These are phyloP conservation scores for Gorsachius goisagi DNA, from an alignment of 2,113 vertebrate species.

Conservation along the genomic window DNA sequence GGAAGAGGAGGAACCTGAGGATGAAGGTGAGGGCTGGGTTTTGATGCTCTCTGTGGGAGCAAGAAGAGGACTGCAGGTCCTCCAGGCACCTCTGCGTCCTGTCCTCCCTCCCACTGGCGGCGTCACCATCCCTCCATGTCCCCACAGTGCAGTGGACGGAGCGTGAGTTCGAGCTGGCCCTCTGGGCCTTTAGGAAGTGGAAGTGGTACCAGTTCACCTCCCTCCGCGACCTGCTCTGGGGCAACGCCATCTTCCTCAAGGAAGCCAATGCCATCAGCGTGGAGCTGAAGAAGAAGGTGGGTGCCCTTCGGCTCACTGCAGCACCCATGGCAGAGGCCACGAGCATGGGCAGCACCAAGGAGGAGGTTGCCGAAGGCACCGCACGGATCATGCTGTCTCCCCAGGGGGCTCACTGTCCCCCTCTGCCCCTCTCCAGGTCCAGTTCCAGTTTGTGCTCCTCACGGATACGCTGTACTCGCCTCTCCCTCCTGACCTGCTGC, in stretches of 20 bases:
- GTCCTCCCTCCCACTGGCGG: not conserved
- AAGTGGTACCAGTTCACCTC: slow-evolving; percentile 98
- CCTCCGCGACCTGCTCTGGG: slow-evolving; percentile 93
- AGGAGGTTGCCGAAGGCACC: accelerated
- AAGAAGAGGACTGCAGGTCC: not conserved
- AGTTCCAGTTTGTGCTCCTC: slow-evolving; percentile 97
- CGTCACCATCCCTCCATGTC: not conserved
- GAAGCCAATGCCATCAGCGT: slow-evolving; percentile 98
- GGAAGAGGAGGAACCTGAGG: slow-evolving; percentile 92
- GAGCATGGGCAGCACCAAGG: not conserved
- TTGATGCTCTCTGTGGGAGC: not conserved
- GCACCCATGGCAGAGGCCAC: not conserved
- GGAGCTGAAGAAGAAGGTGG: slow-evolving; percentile 97
- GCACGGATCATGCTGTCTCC: accelerated
- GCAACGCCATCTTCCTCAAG: slow-evolving; percentile 95
- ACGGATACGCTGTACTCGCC: slow-evolving; percentile 96
- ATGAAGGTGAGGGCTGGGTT: slow-evolving; percentile 83
- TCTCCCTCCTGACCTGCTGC: slow-evolving; percentile 89
- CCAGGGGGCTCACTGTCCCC: not conserved
- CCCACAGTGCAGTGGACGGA: slow-evolving; percentile 90
- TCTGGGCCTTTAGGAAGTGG: slow-evolving; percentile 97
- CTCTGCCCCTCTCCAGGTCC: slow-evolving; percentile 78
- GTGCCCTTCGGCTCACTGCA: not conserved
- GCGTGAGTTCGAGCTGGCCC: slow-evolving; percentile 86
- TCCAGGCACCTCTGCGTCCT: not conserved